Base-by-base conservation (phyloP, 2,113 vertebrate genomes). In the Melanostigma gelatinosum region DNA sequence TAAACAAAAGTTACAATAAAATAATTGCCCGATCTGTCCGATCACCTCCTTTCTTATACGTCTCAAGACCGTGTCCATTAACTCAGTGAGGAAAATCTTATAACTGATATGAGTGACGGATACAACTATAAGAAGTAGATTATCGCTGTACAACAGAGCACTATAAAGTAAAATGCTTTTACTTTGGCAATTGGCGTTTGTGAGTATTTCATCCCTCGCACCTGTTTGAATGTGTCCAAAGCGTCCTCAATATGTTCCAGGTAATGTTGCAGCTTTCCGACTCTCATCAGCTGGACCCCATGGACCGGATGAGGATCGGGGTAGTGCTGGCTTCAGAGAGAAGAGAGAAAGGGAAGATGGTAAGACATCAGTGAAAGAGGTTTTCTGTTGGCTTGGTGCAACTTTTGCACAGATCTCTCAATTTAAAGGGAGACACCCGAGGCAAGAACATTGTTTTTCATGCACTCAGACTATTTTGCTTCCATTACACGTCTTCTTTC, bases 221-320 rank as follows among this genome's bases (percentile, higher is more conserved):
- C 98, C 97, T 97, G 91, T 78, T 91, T 96, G 78, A 99, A 94
- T n/a, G 95, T 97, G 79, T 94, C 92, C 93, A 95, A 89, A 0
- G 98, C 96, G 3, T 97, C 94, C 40, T 93, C 83, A 60, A 95
- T 91, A 85, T 93, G 93, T 72, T 86, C 95, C 85, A 96, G 94
- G 70, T 95, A 95, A 72, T 97, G 92, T 88, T 98, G 97, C 75
- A 99, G 89, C 75, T 99, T 99, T 75, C 96, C 97, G 1, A 99
- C 96, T 87, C 96, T 95, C 94, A 97, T 96, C 65, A 98, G 93
- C 91, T 99, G 97, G 61, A 99, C 83, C 1, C 96, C 97, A 70
- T 95, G 91, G 75, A 96, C 95, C 0, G 98, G 98, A 85, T 99
- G 97, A 89, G 94, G 96, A 64, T 96, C 95, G 2, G 95, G 91